Base-by-base conservation (phyloP, 2,888 invertebrate species). In the Troglohyphantes excavatus region DNA sequence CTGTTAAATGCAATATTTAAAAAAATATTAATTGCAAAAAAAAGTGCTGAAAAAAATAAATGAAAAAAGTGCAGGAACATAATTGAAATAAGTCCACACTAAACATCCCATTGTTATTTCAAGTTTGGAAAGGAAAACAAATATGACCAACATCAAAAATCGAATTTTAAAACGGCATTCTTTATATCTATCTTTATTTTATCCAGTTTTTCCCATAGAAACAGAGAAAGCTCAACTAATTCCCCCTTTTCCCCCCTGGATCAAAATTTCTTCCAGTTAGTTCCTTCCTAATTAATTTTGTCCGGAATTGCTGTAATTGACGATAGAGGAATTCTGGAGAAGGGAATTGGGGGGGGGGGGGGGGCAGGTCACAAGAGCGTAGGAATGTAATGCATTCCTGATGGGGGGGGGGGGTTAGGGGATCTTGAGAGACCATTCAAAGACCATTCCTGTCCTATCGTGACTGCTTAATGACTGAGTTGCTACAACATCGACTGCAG, bases 221-320 rank as follows among this genome's bases (percentile, higher is more conserved):
- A n/a, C n/a, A n/a, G n/a, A n/a, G n/a, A n/a, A n/a, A n/a, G n/a
- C n/a, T n/a, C n/a, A n/a, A n/a, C n/a, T n/a, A n/a, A n/a, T n/a
- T n/a, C n/a, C n/a, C n/a, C n/a, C n/a, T n/a, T n/a, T 13, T 39
- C 13, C 29, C 29, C 19, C 33, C n/a, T 11, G 68, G 19, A 33
- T 19, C 68, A 68, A 68, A 68, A 68, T 33, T 29, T 68, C 68
- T 29, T 33, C 33, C 68, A 33, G 17, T 68, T 68, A 68, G 17
- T 68, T 5, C 33, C 29, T 29, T 68, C 68, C 68, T 68, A 68
- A 68, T 68, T 68, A 68, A 33, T 68, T 68, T 33, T 2, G 19
- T 27, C 68, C n/a, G 65, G 65, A 65, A 27, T 68, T 68, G 29
- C 68, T 7, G 68, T 68, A 68, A 68, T 68, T 68, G 68, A 68